Evolutionary conservation across 2,113 vertebrate genomes (phyloP).

Genomic region (Perca fluviatilis): DNA sequence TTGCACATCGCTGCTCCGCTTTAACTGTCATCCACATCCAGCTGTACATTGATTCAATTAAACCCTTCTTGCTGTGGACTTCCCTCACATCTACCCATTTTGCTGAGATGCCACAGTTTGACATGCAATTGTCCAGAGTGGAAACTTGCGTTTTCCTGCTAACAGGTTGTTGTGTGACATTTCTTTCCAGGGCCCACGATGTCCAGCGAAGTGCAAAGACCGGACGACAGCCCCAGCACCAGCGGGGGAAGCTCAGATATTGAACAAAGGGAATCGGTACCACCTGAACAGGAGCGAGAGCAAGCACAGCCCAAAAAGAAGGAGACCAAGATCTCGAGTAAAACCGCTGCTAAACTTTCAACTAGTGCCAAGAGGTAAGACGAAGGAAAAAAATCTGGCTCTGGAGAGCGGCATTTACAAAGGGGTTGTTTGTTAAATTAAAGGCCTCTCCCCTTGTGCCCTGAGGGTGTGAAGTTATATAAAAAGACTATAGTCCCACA

Average conservation of each 20-base stretch:
- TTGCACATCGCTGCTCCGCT: neutral
- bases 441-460: slow-evolving; percentile 37
- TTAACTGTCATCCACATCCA: neutral
- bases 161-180: slow-evolving; percentile 7
- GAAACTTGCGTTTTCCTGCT: neutral
- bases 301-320: slow-evolving; percentile 98
- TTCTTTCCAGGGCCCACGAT: slow-evolving; percentile 88
- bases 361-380: slow-evolving; percentile 98
- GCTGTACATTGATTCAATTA: slow-evolving; percentile 3
- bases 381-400: neutral
- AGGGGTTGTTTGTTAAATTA: slow-evolving; percentile 62
- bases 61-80: neutral
- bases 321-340: slow-evolving; percentile 98
- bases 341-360: slow-evolving; percentile 98
- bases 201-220: slow-evolving; percentile 98
- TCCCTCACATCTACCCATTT: slow-evolving; percentile 19
- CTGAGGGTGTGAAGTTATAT: slow-evolving; percentile 56
- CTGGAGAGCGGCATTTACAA: slow-evolving; percentile 31
- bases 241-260: slow-evolving; percentile 98
- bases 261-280: slow-evolving; percentile 93
- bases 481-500: slow-evolving; percentile 55
- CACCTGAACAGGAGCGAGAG: slow-evolving; percentile 95
- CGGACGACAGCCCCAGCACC: slow-evolving; percentile 98
- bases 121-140: neutral
- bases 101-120: slow-evolving; percentile 4